Evolutionary conservation across 2,888 invertebrate genomes (phyloP).

Genomic region (Cepaea hortensis): DNA sequence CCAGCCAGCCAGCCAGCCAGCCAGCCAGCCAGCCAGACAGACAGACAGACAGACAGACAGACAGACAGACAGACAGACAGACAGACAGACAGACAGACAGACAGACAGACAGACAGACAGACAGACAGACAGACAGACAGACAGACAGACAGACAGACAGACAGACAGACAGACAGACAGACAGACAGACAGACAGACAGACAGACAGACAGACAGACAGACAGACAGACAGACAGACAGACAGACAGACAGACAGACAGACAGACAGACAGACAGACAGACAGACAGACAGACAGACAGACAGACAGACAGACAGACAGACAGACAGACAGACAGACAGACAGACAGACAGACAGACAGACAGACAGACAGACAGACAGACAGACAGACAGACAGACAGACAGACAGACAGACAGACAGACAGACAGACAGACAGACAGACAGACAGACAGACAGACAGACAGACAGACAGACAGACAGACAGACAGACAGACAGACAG

Average conservation of each 20-base stretch:
- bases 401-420: no score
- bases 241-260: slow-evolving; percentile 25
- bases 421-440: no score
- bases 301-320: no score
- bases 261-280: neutral
- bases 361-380: no score
- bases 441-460: no score
- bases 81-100: neutral
- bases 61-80: neutral
- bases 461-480: no score
- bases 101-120: neutral
- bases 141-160: neutral
- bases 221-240: slow-evolving; percentile 29
- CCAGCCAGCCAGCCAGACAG: slow-evolving; percentile 6
- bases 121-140: neutral
- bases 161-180: neutral
- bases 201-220: slow-evolving; percentile 28
- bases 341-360: no score
- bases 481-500: no score
- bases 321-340: neutral
- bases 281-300: no score
- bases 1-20: slow-evolving; percentile 1
- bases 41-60: neutral
- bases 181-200: neutral
- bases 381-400: no score